phyloP scores from a whole-genome alignment of 2,888 invertebrate species.

The Stenichneumon culpator region DNA sequence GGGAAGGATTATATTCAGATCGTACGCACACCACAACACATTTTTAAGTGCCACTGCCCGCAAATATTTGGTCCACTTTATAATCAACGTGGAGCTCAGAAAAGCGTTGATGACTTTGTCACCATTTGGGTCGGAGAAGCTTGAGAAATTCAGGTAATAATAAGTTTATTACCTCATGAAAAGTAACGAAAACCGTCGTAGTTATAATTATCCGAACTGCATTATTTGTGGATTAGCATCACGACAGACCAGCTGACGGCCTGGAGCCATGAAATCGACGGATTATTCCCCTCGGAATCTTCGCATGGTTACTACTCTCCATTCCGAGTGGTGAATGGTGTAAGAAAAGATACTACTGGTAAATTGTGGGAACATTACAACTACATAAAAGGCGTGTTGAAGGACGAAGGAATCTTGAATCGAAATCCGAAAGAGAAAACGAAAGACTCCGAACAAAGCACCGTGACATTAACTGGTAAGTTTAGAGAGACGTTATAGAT shows the following conservation, averaged over 20 bases:
- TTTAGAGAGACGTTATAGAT: background rate
- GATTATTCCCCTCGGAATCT: slow-evolving; percentile 22
- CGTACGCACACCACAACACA: slow-evolving; percentile 4
- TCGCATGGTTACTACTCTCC: slow-evolving; percentile 21
- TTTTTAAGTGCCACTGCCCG: slow-evolving; percentile 13
- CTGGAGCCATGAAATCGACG: slow-evolving; percentile 23
- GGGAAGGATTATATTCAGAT: slow-evolving; percentile 32
- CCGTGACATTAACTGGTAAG: background rate
- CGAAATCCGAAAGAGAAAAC: background rate
- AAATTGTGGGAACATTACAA: slow-evolving; percentile 48
- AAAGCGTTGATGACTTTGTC: slow-evolving; percentile 28
- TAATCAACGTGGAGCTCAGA: slow-evolving; percentile 29
- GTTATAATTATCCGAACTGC: background rate
- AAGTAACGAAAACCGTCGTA: background rate
- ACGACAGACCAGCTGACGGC: background rate
- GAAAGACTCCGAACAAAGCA: background rate
- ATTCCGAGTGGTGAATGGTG: slow-evolving; percentile 31
- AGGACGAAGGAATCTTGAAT: slow-evolving; percentile 32
- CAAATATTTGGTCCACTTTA: slow-evolving; percentile 39
- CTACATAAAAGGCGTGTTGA: slow-evolving; percentile 39
- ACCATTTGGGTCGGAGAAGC: slow-evolving; percentile 23
- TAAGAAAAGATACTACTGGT: slow-evolving; percentile 30
- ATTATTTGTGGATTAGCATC: background rate
- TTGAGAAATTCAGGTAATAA: slow-evolving; percentile 32
- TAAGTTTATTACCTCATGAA: background rate